These are phyloP conservation scores for Dendronephthya gigantea DNA, from an alignment of 64 coral and sea anemone genomes.

Conservation along the genomic window DNA sequence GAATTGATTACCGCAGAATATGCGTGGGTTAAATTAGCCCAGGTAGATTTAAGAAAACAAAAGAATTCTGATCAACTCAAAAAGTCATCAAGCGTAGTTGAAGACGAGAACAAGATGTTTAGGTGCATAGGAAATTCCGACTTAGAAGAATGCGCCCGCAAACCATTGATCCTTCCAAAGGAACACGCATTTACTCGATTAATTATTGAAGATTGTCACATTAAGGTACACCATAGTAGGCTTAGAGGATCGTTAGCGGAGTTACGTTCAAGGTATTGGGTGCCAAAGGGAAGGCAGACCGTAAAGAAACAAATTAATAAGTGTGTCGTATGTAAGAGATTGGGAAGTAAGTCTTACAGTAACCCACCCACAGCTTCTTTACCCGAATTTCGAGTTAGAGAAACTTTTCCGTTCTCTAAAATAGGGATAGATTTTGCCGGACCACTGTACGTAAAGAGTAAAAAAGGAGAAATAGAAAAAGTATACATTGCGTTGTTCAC, in stretches of 20 bases:
- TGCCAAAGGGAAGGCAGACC: neutral
- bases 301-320: neutral
- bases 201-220: neutral
- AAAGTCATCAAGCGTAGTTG: neutral
- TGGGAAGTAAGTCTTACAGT: neutral
- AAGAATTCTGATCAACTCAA: neutral
- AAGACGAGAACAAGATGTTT: neutral
- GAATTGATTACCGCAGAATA: neutral
- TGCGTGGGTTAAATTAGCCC: neutral
- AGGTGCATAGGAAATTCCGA: neutral
- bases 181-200: neutral
- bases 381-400: neutral
- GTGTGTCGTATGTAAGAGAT: neutral
- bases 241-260: neutral
- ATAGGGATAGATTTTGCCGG: conserved; percentile 9
- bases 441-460: neutral
- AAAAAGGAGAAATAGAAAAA: neutral
- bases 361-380: neutral
- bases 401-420: conserved; percentile 5
- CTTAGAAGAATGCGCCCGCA: neutral
- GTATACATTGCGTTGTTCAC: neutral
- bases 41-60: neutral
- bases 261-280: conserved; percentile 5
- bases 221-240: neutral
- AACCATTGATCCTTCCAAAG: conserved; percentile 7